Percentiles rank a stretch among this genome's conserved stretches.
Evolutionary conservation across 1,140 invertebrate genomes (phyloP).

Genomic region (Polypedilum vanderplanki): DNA sequence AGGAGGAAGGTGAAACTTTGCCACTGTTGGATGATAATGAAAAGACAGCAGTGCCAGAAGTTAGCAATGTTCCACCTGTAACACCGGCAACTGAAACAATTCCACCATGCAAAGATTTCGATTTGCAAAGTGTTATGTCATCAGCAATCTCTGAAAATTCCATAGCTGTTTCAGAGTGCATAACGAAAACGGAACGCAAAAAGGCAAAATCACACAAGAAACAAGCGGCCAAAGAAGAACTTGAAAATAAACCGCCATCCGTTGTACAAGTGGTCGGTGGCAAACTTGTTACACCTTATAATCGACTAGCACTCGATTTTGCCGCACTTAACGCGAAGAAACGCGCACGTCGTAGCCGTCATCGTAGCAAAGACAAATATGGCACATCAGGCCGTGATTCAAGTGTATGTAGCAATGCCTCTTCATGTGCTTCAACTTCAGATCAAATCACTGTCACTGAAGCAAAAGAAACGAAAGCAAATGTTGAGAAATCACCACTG

Average conservation of each 20-base stretch:
- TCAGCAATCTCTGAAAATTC: conserved; percentile 63
- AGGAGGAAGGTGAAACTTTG: conserved; percentile 63
- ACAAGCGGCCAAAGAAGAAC: conserved; percentile 46
- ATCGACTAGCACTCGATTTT: not conserved
- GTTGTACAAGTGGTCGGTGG: conserved; percentile 23
- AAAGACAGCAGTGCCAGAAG: conserved; percentile 34
- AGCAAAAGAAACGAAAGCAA: conserved; percentile 31
- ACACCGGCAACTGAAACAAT: conserved; percentile 54
- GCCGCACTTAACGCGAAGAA: conserved; percentile 3
- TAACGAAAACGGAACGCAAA: conserved; percentile 42
- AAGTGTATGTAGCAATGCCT: conserved; percentile 1
- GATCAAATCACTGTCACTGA: conserved; percentile 32
- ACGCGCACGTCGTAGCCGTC: not conserved
- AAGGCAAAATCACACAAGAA: conserved; percentile 44
- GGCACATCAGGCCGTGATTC: not conserved
- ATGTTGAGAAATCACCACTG: not conserved
- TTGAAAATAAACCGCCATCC: conserved; percentile 35
- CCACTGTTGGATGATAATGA: conserved; percentile 55
- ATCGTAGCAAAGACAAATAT: conserved; percentile 26
- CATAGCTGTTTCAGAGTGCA: conserved; percentile 52
- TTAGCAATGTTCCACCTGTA: conserved; percentile 50
- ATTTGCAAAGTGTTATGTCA: conserved; percentile 62
- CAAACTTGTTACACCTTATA: conserved; percentile 31
- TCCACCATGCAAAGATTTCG: conserved; percentile 56
- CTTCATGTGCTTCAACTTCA: not conserved